Evolutionary conservation across 1,140 invertebrate species (phyloP), one percentile per base, ranked within the genome.

Genomic region (Drosophila nannoptera): DNA sequence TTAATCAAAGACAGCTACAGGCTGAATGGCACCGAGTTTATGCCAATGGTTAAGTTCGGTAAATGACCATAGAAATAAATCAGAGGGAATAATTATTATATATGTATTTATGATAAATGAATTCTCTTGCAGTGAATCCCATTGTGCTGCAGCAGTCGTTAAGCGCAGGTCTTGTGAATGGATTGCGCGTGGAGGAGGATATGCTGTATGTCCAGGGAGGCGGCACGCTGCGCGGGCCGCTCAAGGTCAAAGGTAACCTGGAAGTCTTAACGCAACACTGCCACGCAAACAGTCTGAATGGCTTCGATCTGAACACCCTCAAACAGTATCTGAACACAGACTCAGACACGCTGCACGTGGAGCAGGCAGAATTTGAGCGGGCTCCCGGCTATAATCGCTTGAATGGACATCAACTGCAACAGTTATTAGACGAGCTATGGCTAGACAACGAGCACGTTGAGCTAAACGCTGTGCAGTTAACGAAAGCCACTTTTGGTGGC

Each of bases 1-100:
- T 63, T 91, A 6, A 52, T 86, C 22, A 64, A 66, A 8, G 78
- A 88, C 2, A 89, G 88, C 49, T 90, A 91, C 29, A 89, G 90
- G 69, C 69, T 87, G 1, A 89, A 91, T 74, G 81, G 83, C 52
- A 67, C 77, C 40, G 78, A 87, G 56, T 56, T 74, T 33, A 80
- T 91, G 64, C 56, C 81, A 55, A 33, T 62, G 7, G 88, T 84
- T 9, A 74, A 66, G 55, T 90, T 91, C 81, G 83, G 90, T 91
- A 66, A 87, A 76, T 67, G 9, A 31, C 0, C n/a, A 4, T 22
- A 32, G 4, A 46, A 11, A 2, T 6, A n/a, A 8, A 29, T 46
- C 4, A 16, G 42, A 16, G 6, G 5, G 32, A 61, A 8, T 7
- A 43, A 43, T 43, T 43, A 43, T 14, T 14, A 6, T 14, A 43